Evolutionary conservation across 2,888 invertebrate genomes (phyloP), one percentile per base, ranked within the genome.

Genomic region (Cephus runcator): DNA sequence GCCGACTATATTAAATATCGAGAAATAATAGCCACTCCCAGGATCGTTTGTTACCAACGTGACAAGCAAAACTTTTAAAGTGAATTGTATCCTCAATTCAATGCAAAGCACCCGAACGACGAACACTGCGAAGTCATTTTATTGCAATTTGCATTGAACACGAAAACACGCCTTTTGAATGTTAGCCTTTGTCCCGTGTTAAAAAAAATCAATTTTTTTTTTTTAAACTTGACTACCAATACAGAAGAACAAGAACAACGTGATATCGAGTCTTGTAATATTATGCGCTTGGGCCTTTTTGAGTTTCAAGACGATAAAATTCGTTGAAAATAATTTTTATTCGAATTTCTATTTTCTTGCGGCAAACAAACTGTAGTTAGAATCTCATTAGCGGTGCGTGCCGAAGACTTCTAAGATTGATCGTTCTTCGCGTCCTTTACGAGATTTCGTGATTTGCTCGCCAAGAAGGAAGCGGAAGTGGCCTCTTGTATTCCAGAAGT

Each of bases 401-500:
- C 2, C 23, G 56, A 56, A 56, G 9, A 23, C 23, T 23, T 23
- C 9, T 1, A 56, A 56, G 56, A 56, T 56, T 56, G 56, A 56
- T 56, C 9, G 56, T 56, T 23, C 9, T 23, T 56, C 56, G 2
- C 56, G 56, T 56, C 23, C 23, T 56, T 56, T 56, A 56, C 9
- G 56, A 56, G 56, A 56, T 56, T 56, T 56, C 56, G 56, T 56
- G 56, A 56, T 23, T 56, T 23, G 56, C 56, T 56, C 9, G 2
- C 56, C 56, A 71, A 71, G 34, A 75, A 34, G 69, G 69, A 69
- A 69, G 69, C 77, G 75, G 77, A 75, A 35, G 69, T 71, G 75
- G 36, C 75, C 71, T 69, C 75, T 69, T 75, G 73, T 77, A 75
- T 77, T 77, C 34, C 75, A 75, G 69, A 71, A 75, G 36, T 36